phyloP scores from a whole-genome alignment of 1,140 invertebrate genomes.

The Marisa cornuarietis region DNA sequence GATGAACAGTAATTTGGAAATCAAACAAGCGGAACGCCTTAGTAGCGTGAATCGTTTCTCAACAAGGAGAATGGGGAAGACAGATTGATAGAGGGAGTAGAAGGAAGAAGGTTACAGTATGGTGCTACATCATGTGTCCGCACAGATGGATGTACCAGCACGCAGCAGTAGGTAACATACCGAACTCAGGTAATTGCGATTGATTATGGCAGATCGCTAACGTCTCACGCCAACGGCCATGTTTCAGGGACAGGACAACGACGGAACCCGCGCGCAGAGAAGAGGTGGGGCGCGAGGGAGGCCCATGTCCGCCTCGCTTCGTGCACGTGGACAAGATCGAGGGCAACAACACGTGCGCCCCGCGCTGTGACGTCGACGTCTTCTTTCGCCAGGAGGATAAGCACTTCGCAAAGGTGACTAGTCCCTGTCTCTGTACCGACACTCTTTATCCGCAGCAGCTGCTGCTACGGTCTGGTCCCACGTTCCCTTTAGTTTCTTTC shows the following conservation, averaged over 20 bases:
- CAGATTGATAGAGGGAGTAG: background rate
- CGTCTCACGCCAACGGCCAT: background rate
- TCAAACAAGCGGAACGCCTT: too few relatives aligned
- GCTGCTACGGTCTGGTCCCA: too few relatives aligned
- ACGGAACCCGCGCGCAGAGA: constrained; percentile 9
- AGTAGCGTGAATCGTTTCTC: too few relatives aligned
- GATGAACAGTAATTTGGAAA: too few relatives aligned
- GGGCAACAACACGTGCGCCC: constrained; percentile 62
- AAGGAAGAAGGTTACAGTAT: background rate
- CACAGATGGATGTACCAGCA: background rate
- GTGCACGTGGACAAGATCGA: constrained; percentile 57
- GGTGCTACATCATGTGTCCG: background rate
- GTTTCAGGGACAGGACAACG: background rate
- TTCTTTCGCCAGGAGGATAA: constrained; percentile 66
- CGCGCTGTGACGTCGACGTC: constrained; percentile 60
- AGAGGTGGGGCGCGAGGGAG: background rate
- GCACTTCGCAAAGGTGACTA: constrained; percentile 65
- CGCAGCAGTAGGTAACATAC: background rate
- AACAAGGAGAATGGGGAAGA: too few relatives aligned
- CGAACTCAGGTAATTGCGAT: too few relatives aligned
- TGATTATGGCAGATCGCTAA: too few relatives aligned
- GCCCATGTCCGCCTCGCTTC: constrained; percentile 53
- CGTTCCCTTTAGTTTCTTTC: background rate
- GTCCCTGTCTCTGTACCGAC: background rate
- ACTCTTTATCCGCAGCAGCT: too few relatives aligned